Evolutionary conservation across 2,797 vertebrate genomes (phyloP), one percentile per base, ranked within the genome.

Genomic region (Chloroceryle amazona): DNA sequence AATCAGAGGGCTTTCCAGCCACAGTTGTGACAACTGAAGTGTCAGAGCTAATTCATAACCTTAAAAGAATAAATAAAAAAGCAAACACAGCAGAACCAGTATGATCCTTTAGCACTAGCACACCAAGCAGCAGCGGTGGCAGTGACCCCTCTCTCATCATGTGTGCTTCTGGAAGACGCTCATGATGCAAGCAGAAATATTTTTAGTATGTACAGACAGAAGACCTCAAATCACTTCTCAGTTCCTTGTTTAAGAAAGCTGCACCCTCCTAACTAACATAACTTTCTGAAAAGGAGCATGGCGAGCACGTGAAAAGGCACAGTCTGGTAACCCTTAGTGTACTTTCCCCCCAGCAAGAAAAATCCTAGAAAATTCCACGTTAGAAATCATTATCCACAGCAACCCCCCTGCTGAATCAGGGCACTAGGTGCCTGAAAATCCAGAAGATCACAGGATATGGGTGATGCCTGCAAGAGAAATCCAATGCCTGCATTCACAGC

Each of bases 141-240:
- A 31, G 5, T 21, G 60, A 87, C 88, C 52, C 41, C 62, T n/a
- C 23, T 33, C 70, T 66, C 55, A 90, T 62, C 62, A 51, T 51
- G 29, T 42, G 39, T 4, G 4, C 70, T 84, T 84, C 90, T 92
- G 62, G 61, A 86, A 78, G 68, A 79, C n/a, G 3, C 7, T 51
- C 83, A 47, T 29, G 39, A 75, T 81, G 58, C 63, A 89, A 92
- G 71, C 84, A 94, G 35, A 92, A 93, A 75, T 94, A 93, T 90
- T 92, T 93, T 96, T 95, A 96, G 96, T 73, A 60, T 52, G 94
- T 80, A 76, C 90, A 89, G 92, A 92, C 94, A 94, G 58, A 92
- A 95, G 94, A 89, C 88, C 83, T 90, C 96, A 92, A 84, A 86
- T 85, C 76, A 63, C 29, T 63, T 94, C 87, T 96, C 84, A 68